Evolutionary conservation across 2,888 invertebrate genomes (phyloP), one percentile per base, ranked within the genome.

Genomic region (Catocala sponsa): DNA sequence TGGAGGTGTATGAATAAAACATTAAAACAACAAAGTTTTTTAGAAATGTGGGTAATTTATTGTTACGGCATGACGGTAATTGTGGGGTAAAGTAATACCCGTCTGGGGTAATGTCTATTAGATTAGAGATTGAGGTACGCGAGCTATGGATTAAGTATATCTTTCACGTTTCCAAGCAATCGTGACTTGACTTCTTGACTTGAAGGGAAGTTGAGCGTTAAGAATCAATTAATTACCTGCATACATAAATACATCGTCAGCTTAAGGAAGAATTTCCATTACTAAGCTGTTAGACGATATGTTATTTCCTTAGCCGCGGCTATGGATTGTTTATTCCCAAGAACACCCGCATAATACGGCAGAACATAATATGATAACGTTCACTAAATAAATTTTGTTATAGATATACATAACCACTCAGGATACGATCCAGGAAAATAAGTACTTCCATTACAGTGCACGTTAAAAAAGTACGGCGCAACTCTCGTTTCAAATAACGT

Each of bases 1-100:
- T 59, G 50, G 25, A 25, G 25, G 59, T 43, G 50, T 60, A 62
- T 73, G 51, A 68, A 72, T 71, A 67, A 72, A 64, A 61, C 63
- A 69, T 65, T 55, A n/a, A 15, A 55, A n/a, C 15, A 41, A 49
- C 53, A 52, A 35, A 12, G 32, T 33, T 51, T 55, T 44, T 60
- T 44, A 32, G 7, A 38, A 57, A 60, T 55, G 43, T 44, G 9
- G 52, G 38, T 55, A 32, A 58, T 54, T 48, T 59, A 9, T 53
- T 47, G 25, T 33, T 46, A 47, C 12, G 43, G 50, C 47, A 62
- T 35, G 35, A 32, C 55, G 53, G 58, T 53, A 46, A 62, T 55
- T 53, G 44, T 35, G 15, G 41, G 42, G 58, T 46, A 41, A 48
- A 42, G 58, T 46, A 41, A 51, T 48, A 11, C n/a, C 1, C 9